Evolutionary conservation across 2,888 invertebrate species (phyloP).

Genomic region (Archips xylosteana): DNA sequence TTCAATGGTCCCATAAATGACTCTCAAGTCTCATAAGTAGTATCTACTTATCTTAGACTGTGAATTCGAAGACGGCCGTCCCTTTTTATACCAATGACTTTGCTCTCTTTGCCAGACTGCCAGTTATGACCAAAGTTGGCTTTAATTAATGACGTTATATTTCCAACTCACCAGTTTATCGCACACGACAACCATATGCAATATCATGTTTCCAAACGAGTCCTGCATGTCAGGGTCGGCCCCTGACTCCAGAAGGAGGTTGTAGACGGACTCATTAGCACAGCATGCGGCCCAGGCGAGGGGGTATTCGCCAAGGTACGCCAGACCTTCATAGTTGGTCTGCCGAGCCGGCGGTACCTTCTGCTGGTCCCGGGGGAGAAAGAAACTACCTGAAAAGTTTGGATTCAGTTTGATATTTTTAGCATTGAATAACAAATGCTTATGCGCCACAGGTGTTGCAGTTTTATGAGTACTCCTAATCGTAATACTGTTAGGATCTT

Average conservation of each 20-base stretch:
- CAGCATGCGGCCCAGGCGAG: slow-evolving; percentile 99
- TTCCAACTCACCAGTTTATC: slow-evolving; percentile 92
- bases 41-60: no score
- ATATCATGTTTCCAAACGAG: slow-evolving; percentile 98
- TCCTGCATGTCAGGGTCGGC: slow-evolving; percentile 99
- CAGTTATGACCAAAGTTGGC: no score
- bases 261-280: slow-evolving; percentile 98
- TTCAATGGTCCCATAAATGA: no score
- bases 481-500: no score
- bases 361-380: slow-evolving; percentile 97
- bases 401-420: background rate
- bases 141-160: no score
- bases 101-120: no score
- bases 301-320: slow-evolving; percentile 98
- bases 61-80: no score
- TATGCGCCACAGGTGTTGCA: no score
- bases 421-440: no score
- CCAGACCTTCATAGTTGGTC: slow-evolving; percentile 98
- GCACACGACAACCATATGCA: slow-evolving; percentile 99
- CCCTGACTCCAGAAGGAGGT: slow-evolving; percentile 95
- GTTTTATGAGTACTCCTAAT: no score
- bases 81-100: no score
- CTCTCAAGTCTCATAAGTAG: no score
- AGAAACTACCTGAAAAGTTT: slow-evolving; percentile 90
- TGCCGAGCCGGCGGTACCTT: slow-evolving; percentile 90